phyloP scores from a whole-genome alignment of 2,888 invertebrate genomes.

The Drosophila ustulata region DNA sequence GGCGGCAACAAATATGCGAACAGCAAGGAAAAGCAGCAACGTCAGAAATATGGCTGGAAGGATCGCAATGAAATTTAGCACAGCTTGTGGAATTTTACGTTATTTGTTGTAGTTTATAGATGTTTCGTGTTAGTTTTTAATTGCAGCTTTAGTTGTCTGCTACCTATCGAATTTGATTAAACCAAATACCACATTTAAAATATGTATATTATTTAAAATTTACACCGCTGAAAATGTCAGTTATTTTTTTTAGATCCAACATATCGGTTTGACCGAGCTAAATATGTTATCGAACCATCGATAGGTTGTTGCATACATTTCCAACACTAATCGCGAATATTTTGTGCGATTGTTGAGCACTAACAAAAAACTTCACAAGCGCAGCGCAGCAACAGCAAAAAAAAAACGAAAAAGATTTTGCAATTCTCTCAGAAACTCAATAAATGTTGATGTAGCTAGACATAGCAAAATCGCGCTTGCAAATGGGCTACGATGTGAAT shows the following conservation, averaged over 20 bases:
- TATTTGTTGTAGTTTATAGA: constrained; percentile 52
- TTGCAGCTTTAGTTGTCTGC: constrained; percentile 29
- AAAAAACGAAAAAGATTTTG: constrained; percentile 55
- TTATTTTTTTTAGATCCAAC: background rate
- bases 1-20: constrained; percentile 63
- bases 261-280: background rate
- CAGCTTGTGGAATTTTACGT: constrained; percentile 7
- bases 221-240: background rate
- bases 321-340: constrained; percentile 16
- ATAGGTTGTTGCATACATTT: constrained; percentile 10
- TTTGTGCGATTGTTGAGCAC: constrained; percentile 39
- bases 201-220: constrained; percentile 4
- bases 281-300: constrained; percentile 25
- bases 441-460: constrained; percentile 47
- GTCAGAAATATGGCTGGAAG: constrained; percentile 83
- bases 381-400: constrained; percentile 28
- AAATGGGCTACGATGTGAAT: constrained; percentile 98
- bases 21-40: constrained; percentile 71
- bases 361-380: constrained; percentile 54
- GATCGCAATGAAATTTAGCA: constrained; percentile 81
- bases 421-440: constrained; percentile 47
- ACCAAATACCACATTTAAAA: background rate
- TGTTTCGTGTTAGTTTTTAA: constrained; percentile 56
- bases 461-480: constrained; percentile 12
- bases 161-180: constrained; percentile 41